Evolutionary conservation across 2,888 invertebrate species (phyloP).

Genomic region (Eurytoma adleriae): DNA sequence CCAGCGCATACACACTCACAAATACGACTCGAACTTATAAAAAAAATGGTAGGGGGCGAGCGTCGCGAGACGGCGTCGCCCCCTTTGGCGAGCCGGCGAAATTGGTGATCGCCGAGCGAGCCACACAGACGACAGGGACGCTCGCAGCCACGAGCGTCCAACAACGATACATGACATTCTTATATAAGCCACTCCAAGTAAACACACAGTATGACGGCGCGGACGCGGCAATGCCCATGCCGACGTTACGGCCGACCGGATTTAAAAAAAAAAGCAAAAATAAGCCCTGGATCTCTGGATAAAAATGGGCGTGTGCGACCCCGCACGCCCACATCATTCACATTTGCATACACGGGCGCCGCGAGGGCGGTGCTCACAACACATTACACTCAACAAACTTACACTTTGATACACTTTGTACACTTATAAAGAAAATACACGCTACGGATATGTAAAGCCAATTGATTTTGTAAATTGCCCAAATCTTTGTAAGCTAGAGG

Average conservation of each 20-base stretch:
- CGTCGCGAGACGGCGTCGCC: conserved; percentile 29
- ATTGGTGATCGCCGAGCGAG: conserved; percentile 67
- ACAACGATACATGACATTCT: conserved; percentile 63
- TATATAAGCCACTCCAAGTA: conserved; percentile 56
- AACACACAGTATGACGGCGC: conserved; percentile 63
- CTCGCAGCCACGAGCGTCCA: conserved; percentile 18
- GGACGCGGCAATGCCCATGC: conserved; percentile 62
- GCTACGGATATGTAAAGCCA: conserved; percentile 77
- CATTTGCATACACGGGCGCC: conserved; percentile 52
- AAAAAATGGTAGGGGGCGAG: conserved; percentile 64
- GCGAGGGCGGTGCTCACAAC: conserved; percentile 66
- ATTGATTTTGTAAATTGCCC: conserved; percentile 76
- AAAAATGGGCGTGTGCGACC: conserved; percentile 69
- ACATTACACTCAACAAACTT: conserved; percentile 58
- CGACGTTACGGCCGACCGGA: conserved; percentile 53
- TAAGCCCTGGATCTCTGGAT: conserved; percentile 68
- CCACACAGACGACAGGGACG: conserved; percentile 53
- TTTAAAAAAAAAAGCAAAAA: conserved; percentile 57
- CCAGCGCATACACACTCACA: conserved; percentile 77
- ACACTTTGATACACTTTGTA: conserved; percentile 63
- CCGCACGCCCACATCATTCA: conserved; percentile 70
- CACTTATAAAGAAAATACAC: conserved; percentile 64
- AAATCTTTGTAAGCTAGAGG: conserved; percentile 49
- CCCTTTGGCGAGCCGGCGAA: conserved; percentile 65
- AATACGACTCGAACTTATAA: conserved; percentile 76